Conservation (phyloP, 2,113 vertebrate species). For the Eulemur macaco region DNA sequence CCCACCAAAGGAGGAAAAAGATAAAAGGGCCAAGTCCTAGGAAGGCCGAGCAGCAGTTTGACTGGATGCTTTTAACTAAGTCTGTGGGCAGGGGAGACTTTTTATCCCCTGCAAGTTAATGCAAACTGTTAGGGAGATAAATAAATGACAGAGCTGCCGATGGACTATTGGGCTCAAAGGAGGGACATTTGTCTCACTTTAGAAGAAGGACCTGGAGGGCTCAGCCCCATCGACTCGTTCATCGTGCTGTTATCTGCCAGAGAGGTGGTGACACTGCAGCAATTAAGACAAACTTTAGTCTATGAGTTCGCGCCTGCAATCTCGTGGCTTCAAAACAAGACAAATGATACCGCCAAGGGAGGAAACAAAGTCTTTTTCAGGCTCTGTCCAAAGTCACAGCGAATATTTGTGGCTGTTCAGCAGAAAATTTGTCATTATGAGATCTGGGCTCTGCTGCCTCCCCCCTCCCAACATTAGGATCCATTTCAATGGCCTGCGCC, state of each 20-base stretch:
- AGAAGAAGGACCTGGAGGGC: conserved; percentile 84
- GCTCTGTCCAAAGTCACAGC: conserved; percentile 78
- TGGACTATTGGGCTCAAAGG: conserved; percentile 73
- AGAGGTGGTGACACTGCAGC: conserved; percentile 82
- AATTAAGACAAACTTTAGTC: conserved; percentile 89
- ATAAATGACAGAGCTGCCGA: conserved; percentile 80
- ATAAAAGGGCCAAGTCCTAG: neutral
- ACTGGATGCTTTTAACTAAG: conserved; percentile 71
- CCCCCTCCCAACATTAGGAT: neutral
- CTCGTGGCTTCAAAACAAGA: conserved; percentile 83
- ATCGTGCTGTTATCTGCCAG: conserved; percentile 84
- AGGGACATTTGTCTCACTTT: conserved; percentile 88
- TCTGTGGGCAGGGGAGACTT: conserved; percentile 61
- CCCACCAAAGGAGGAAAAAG: neutral
- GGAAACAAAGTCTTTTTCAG: conserved; percentile 77
- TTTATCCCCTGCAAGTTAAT: conserved; percentile 76
- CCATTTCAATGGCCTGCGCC: neutral
- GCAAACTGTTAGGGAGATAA: conserved; percentile 77
- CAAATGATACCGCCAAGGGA: conserved; percentile 84
- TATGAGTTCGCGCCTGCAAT: conserved; percentile 84
- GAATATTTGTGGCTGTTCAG: conserved; percentile 69
- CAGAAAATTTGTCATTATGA: conserved; percentile 65
- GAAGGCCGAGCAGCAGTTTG: neutral
- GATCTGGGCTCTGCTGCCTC: neutral
- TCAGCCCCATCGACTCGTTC: conserved; percentile 79